Base-by-base conservation (phyloP, 2,113 vertebrate genomes). In the Microtus richardsoni region DNA sequence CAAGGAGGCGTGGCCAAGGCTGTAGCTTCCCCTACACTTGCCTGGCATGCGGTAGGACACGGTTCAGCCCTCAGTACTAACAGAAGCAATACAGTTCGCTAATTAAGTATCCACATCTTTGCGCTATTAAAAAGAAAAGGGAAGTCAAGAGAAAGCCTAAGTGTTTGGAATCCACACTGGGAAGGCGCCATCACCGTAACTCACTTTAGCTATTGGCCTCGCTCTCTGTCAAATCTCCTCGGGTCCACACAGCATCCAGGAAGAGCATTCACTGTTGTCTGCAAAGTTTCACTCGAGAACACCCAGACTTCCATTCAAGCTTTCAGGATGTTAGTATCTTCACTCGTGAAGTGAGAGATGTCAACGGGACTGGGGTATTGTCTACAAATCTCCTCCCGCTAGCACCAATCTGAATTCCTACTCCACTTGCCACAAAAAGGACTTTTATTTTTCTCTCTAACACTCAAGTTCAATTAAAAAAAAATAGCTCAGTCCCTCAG, bases 361-460 rank as follows among this genome's bases (percentile, higher is more conserved):
- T 71, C 88, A 58, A 47, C 4, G 58, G 58, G 7, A 54, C 36
- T 49, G 71, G 74, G 73, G 88, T 26, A 5, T 33, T 52, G 30
- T 88, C 74, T 8, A 71, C 70, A 84, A 60, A 74, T 47, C 11
- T 5, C 12, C 41, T 82, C 60, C 88, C 33, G 28, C 22, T 30
- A 94, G 11, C 39, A 82, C 52, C 95, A 91, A 74, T 62, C 8
- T 36, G n/a, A 71, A 75, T 68, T 49, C 17, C 14, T 60, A 11
- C n/a, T 89, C 30, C 33, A 66, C 28, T 60, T 3, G 7, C 41
- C 78, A 78, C 80, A 89, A 82, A 85, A 64, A 92, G 41, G 94
- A 82, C 10, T 86, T 95, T 85, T 82, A 16, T 70, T 88, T 92
- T 74, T 95, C 39, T 87, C 73, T 93, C 54, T 47, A 87, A 85